Base-by-base conservation (phyloP, 1,140 invertebrate species). In the Pseudomyrmex cubaensis region DNA sequence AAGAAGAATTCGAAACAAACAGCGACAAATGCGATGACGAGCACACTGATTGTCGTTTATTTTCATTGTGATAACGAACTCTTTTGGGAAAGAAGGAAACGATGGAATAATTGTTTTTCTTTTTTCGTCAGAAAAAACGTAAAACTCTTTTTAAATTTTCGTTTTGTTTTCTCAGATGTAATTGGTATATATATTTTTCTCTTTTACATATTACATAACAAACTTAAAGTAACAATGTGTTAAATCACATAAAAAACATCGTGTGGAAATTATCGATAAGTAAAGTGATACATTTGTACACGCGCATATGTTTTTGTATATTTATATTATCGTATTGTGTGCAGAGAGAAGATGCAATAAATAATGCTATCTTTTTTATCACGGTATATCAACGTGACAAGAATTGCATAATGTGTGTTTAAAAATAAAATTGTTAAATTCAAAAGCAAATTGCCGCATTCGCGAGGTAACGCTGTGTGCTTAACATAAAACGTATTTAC, bases 11-110 rank as follows among this genome's bases (percentile, higher is more conserved):
- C 90, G 94, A 95, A 63, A 90, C 94, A 50, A 95, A 96, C 83
- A 95, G 96, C 17, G 95, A 96, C 48, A 87, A 90, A 52, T 98
- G 97, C 92, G 97, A 97, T 85, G 90, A 94, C 20, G 95, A 95
- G 86, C 95, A 96, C 90, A 94, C 93, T 5, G 93, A 95, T 72
- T 96, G 95, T 64, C 82, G 76, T 44, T 85, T 93, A 84, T 93
- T 93, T 89, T 83, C 85, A 12, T 87, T 90, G 76, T 85, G 56
- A 70, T 89, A 48, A 56, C 1, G 44, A 44, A 35, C 35, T 20
- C 10, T 3, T 4, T 20, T 15, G n/a, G 15, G 13, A 74, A 74
- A 15, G 2, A 22, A 74, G 22, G 10, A 76, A 63, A 66, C 17
- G 17, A 67, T 44, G 2, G 44, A 50, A 22, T 22, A 13, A 8